phyloP scores from a whole-genome alignment of 2,797 vertebrate genomes.

The Sebastes baramenuke region DNA sequence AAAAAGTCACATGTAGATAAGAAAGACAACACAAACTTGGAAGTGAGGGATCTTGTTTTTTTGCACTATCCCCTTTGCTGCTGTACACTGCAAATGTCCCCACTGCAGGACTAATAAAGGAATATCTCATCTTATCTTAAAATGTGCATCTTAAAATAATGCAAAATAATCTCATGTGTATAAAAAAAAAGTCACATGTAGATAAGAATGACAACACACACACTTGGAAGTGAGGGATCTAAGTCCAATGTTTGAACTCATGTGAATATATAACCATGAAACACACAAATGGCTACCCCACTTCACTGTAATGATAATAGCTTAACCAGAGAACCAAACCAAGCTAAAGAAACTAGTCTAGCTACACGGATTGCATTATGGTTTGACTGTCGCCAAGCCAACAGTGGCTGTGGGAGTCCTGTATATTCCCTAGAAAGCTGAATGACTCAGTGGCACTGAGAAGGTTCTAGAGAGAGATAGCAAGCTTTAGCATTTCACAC shows the following conservation, averaged over 20 bases:
- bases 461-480: constrained; percentile 74
- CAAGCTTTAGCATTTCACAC: constrained; percentile 13
- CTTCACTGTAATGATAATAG: not conserved
- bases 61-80: no score
- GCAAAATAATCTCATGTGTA: not conserved
- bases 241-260: not conserved
- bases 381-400: constrained; percentile 50
- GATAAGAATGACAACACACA: not conserved
- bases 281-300: not conserved
- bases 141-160: not conserved
- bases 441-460: constrained; percentile 72
- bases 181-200: no score
- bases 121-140: no score
- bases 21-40: not conserved
- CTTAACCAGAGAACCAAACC: not conserved
- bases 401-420: constrained; percentile 40
- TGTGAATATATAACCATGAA: not conserved
- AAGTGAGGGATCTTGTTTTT: not conserved
- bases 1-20: not conserved
- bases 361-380: not conserved
- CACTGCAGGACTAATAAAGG: no score
- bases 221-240: not conserved
- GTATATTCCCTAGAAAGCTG: constrained; percentile 62
- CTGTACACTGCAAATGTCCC: no score
- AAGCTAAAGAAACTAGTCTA: not conserved